Conservation (phyloP, 2,888 invertebrate species). For the Lasioglossum vierecki region DNA sequence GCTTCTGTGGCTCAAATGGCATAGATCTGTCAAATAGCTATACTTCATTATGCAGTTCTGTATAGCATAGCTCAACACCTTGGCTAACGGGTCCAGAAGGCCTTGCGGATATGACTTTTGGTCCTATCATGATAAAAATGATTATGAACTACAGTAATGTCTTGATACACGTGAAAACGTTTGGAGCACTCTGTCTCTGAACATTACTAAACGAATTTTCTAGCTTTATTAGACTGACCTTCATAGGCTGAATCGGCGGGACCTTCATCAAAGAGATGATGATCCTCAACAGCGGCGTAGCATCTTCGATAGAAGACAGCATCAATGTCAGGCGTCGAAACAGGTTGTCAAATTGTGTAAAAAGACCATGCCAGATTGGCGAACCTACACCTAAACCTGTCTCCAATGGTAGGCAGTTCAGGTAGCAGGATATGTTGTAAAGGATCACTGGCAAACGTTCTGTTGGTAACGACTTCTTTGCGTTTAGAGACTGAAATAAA, state of each 20-base stretch:
- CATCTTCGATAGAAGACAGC: conserved; percentile 89
- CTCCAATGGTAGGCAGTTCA: conserved; percentile 95
- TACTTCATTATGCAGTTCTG: conserved; percentile 94
- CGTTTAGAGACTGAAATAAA: conserved; percentile 88
- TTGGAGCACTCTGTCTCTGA: too few relatives aligned
- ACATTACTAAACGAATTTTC: too few relatives aligned
- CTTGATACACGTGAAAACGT: too few relatives aligned
- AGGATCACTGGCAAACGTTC: conserved; percentile 91
- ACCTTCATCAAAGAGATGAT: conserved; percentile 93
- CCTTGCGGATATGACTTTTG: conserved; percentile 85
- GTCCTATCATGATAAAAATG: neutral
- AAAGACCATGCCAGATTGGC: conserved; percentile 91
- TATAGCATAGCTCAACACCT: conserved; percentile 96
- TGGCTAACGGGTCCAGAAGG: conserved; percentile 97
- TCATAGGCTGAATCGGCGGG: conserved; percentile 92
- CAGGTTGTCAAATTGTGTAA: conserved; percentile 94
- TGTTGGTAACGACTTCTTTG: conserved; percentile 90
- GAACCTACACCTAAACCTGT: conserved; percentile 89
- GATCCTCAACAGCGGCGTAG: conserved; percentile 89
- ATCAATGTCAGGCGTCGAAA: conserved; percentile 91
- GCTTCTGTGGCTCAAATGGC: conserved; percentile 94
- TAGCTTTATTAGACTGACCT: conserved; percentile 85
- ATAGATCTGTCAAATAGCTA: conserved; percentile 92
- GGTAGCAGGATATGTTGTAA: conserved; percentile 96
- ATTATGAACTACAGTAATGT: neutral